Percentiles rank a stretch among this genome's conserved stretches.
phyloP scores from a whole-genome alignment of 2,113 vertebrate species.

The Ophthalmolycus amberensis region DNA sequence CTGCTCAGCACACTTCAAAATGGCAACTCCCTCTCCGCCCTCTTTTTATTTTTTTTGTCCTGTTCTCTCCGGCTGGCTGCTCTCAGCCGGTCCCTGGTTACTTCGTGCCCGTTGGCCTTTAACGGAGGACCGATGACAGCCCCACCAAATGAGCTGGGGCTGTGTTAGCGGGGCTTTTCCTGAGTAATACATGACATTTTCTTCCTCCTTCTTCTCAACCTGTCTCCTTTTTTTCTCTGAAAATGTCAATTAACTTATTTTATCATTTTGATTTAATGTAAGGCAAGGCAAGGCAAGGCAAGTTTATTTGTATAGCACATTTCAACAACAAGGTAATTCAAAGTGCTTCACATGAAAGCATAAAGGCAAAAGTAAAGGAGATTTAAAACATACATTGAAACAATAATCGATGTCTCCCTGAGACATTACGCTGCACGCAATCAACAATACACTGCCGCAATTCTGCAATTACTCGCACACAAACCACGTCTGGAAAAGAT shows the following conservation, averaged over 20 bases:
- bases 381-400: no score
- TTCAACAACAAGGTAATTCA: no score
- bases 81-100: conserved; percentile 31
- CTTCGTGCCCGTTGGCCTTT: conserved; percentile 64
- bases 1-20: conserved; percentile 31
- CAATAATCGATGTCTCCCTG: no score
- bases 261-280: not conserved
- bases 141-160: conserved; percentile 59
- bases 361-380: no score
- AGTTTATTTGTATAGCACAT: no score
- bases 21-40: conserved; percentile 36
- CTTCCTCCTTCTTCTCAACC: not conserved
- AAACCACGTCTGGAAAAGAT: no score
- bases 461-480: no score
- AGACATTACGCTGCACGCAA: no score
- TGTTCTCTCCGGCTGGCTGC: conserved; percentile 42
- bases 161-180: conserved; percentile 23
- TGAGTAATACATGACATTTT: conserved; percentile 21
- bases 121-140: conserved; percentile 60
- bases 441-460: no score
- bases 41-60: conserved; percentile 5
- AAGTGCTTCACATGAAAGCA: no score
- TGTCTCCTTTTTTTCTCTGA: conserved; percentile 4
- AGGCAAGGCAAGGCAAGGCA: no score
- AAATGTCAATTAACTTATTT: not conserved